phyloP scores from a whole-genome alignment of 2,888 invertebrate genomes.

The Phrixothrix hirtus region DNA sequence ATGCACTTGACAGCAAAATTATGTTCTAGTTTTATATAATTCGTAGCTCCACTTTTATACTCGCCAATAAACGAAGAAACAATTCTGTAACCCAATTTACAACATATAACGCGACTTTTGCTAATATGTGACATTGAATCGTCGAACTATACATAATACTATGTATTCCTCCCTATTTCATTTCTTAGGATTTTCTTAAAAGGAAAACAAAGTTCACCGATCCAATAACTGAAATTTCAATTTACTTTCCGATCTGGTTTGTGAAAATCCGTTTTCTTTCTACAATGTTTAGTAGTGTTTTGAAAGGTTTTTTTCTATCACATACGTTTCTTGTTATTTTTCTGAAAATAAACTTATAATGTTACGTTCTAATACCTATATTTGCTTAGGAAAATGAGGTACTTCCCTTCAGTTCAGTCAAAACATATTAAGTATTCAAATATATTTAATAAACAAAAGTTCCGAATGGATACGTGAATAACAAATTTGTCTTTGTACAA shows the following conservation, averaged over 20 bases:
- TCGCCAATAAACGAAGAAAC: too few species aligned
- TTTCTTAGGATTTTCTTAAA: slow-evolving; percentile 4
- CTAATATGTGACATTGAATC: slow-evolving; percentile 13
- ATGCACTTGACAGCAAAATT: too few species aligned
- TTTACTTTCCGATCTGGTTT: slow-evolving; percentile 6
- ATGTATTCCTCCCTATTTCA: slow-evolving; percentile 8
- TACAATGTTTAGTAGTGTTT: slow-evolving; percentile 1
- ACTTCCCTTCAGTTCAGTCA: slow-evolving; percentile 3
- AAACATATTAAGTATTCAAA: slow-evolving; percentile 23
- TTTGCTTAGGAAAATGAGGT: too few species aligned
- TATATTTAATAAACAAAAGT: slow-evolving; percentile 31
- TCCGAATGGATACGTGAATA: slow-evolving; percentile 24
- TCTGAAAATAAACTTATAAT: too few species aligned
- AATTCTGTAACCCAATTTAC: too few species aligned
- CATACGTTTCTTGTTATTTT: background rate
- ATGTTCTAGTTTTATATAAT: too few species aligned
- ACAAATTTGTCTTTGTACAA: slow-evolving; percentile 27
- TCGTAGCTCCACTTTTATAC: too few species aligned
- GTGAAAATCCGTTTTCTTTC: background rate
- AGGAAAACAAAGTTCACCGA: slow-evolving; percentile 8
- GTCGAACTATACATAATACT: slow-evolving; percentile 1
- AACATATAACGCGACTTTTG: background rate
- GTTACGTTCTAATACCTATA: too few species aligned
- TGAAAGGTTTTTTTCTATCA: background rate
- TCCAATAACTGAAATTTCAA: slow-evolving; percentile 13